These are phyloP conservation scores for Bergia sp. DNA, from an alignment of 92 coral and sea anemone genomes.

Conservation along the genomic window DNA sequence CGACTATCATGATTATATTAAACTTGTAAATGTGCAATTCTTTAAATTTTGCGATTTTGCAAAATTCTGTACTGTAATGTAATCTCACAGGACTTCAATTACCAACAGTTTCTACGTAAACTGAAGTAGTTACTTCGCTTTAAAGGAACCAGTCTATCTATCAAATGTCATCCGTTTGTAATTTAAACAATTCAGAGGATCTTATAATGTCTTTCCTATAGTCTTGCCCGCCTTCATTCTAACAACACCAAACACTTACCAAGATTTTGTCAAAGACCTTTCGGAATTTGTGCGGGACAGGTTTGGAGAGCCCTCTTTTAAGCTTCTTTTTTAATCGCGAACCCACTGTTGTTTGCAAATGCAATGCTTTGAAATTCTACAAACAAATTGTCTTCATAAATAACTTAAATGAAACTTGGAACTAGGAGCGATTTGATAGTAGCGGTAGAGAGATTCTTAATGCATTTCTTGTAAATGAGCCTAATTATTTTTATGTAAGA, in stretches of 20 bases:
- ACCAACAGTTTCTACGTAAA: too few species aligned
- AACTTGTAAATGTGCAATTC: too few species aligned
- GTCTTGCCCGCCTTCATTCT: neutral
- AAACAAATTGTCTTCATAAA: neutral
- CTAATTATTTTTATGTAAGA: too few species aligned
- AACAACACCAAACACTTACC: too few species aligned
- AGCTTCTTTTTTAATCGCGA: neutral
- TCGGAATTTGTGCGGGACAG: neutral
- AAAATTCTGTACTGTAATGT: too few species aligned
- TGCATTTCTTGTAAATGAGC: too few species aligned
- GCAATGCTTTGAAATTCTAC: neutral
- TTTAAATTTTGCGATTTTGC: too few species aligned
- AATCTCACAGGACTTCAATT: too few species aligned
- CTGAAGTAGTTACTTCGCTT: neutral
- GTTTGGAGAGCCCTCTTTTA: neutral
- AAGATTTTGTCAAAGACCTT: neutral
- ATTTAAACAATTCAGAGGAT: neutral
- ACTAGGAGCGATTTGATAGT: neutral
- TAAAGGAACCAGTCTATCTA: neutral
- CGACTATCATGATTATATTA: too few species aligned
- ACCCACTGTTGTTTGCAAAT: neutral
- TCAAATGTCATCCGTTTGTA: neutral
- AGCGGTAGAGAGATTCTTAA: neutral
- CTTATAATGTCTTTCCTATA: neutral
- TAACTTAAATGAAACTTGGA: neutral